A percentile compares a stretch with the other conserved stretches of the same genome.
Evolutionary conservation across 2,888 invertebrate species (phyloP).

Genomic region (Digitonthophagus gazella): DNA sequence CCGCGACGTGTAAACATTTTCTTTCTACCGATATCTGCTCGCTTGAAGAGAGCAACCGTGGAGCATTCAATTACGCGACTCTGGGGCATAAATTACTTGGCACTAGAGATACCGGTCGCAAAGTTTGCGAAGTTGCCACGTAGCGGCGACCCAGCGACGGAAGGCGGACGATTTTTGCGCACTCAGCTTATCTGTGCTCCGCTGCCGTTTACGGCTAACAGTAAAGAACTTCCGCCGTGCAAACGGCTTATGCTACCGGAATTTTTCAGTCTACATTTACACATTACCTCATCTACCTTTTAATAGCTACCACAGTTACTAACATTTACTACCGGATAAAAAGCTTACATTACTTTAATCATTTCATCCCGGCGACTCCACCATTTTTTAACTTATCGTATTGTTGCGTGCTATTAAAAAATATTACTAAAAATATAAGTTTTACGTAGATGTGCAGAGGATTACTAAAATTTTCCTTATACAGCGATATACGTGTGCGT

Average conservation of each 20-base stretch:
- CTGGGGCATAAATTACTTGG: neutral
- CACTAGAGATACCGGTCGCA: neutral
- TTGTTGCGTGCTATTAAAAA: too few species aligned
- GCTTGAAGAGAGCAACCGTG: neutral
- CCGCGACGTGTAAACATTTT: neutral
- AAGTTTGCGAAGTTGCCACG: neutral
- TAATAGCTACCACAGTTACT: neutral
- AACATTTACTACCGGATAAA: too few species aligned
- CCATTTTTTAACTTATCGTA: too few species aligned
- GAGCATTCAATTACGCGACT: neutral
- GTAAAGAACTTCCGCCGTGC: neutral
- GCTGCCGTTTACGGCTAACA: neutral
- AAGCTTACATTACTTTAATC: too few species aligned
- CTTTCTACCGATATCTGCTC: neutral
- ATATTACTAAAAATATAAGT: too few species aligned
- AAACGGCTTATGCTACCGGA: neutral
- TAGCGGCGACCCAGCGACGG: neutral
- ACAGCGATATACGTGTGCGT: neutral
- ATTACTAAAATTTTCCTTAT: too few species aligned
- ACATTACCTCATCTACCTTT: neutral
- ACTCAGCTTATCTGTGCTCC: constrained; percentile 8
- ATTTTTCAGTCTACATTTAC: neutral
- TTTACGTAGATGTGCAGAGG: too few species aligned
- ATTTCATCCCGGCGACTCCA: too few species aligned
- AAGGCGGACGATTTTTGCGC: constrained; percentile 9